A percentile compares a stretch with the other conserved stretches of the same genome.
Conservation (phyloP, 2,888 invertebrate species). For the Carterocephalus palaemon region DNA sequence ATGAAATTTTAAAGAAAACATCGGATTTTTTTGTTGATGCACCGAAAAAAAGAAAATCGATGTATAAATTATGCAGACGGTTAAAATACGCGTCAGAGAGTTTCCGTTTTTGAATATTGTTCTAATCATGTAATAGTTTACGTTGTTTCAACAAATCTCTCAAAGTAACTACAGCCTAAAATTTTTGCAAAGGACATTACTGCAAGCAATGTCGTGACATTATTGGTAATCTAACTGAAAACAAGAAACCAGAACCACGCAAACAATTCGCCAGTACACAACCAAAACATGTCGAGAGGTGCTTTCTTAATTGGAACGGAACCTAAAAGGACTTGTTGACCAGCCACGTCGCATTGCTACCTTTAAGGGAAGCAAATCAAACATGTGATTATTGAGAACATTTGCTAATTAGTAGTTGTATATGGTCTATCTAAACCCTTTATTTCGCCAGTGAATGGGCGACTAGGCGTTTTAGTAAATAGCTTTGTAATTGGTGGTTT, state of each 20-base stretch:
- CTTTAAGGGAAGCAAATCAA: constrained; percentile 37
- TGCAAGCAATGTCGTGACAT: neutral
- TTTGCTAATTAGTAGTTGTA: constrained; percentile 51
- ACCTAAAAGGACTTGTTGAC: constrained; percentile 26
- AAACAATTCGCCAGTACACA: constrained; percentile 32
- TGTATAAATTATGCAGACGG: no score
- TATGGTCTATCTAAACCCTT: constrained; percentile 34
- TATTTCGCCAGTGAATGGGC: constrained; percentile 32
- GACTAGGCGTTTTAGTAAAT: constrained; percentile 29
- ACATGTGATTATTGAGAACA: constrained; percentile 45
- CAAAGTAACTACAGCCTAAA: no score
- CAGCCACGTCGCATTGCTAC: constrained; percentile 36
- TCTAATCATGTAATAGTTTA: no score
- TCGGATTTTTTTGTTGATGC: no score
- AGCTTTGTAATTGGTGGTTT: constrained; percentile 50
- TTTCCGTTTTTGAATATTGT: no score
- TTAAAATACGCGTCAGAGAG: no score
- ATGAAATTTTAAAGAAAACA: no score
- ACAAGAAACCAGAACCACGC: constrained; percentile 29
- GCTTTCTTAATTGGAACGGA: constrained; percentile 26
- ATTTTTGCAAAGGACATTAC: no score
- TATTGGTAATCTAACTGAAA: constrained; percentile 12
- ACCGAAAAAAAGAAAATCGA: no score
- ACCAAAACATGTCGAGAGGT: constrained; percentile 26
- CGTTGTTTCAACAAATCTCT: no score